Percentiles rank a stretch among this genome's conserved stretches.
Evolutionary conservation across 2,113 vertebrate species (phyloP).

Genomic region (Eonycteris spelaea): DNA sequence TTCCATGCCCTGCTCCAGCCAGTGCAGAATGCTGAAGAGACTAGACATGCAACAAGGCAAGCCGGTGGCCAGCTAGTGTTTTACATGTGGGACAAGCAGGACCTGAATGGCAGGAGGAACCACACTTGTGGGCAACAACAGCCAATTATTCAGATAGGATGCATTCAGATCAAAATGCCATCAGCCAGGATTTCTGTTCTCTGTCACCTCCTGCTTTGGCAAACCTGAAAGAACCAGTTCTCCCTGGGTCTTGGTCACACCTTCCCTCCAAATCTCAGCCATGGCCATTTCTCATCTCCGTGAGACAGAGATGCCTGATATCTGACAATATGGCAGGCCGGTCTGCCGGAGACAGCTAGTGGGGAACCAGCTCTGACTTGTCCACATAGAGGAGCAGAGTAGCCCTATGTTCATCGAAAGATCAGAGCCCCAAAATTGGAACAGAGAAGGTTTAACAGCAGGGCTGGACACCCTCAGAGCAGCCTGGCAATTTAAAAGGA

Average conservation of each 20-base stretch:
- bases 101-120: not conserved
- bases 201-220: not conserved
- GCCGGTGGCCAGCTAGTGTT: not conserved
- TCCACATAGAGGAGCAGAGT: not conserved
- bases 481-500: not conserved
- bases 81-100: not conserved
- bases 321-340: not conserved
- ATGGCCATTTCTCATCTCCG: not conserved
- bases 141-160: not conserved
- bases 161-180: not conserved
- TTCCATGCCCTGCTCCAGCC: accelerated
- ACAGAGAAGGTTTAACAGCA: not conserved
- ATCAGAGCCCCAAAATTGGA: not conserved
- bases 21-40: not conserved
- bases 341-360: not conserved
- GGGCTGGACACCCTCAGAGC: not conserved
- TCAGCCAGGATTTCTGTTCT: not conserved
- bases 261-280: not conserved
- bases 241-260: not conserved
- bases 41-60: not conserved
- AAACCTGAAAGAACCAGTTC: not conserved
- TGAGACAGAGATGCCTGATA: not conserved
- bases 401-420: not conserved
- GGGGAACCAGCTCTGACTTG: not conserved
- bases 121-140: not conserved